phyloP scores from a whole-genome alignment of 1,140 invertebrate genomes.

The Physella acuta region DNA sequence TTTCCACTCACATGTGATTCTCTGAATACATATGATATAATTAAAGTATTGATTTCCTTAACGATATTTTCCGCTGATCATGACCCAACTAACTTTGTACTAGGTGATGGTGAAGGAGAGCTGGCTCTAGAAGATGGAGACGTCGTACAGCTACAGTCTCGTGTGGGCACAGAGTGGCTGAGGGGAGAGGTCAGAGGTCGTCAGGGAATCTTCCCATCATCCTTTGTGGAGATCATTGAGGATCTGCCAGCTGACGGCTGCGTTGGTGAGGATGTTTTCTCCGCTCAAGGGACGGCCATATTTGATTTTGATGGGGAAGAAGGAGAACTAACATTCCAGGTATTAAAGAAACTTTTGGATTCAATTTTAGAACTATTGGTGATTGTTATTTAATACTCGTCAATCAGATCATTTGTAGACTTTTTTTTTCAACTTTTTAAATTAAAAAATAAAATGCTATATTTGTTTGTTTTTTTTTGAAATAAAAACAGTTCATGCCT shows the following conservation, averaged over 20 bases:
- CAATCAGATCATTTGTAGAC: too few relatives aligned
- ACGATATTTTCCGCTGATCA: neutral
- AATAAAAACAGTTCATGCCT: too few relatives aligned
- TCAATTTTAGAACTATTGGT: too few relatives aligned
- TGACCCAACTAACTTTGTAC: too few relatives aligned
- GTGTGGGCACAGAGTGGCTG: slow-evolving; percentile 78
- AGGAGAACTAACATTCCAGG: slow-evolving; percentile 62
- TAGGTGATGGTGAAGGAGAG: slow-evolving; percentile 67
- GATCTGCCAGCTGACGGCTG: slow-evolving; percentile 36
- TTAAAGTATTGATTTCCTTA: neutral
- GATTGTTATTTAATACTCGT: too few relatives aligned
- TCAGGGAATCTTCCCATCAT: slow-evolving; percentile 78
- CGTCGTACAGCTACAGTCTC: slow-evolving; percentile 62
- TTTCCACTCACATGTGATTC: neutral
- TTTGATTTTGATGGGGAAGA: slow-evolving; percentile 68
- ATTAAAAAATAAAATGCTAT: too few relatives aligned
- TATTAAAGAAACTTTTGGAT: too few relatives aligned
- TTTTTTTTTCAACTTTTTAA: too few relatives aligned
- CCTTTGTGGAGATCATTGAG: slow-evolving; percentile 69
- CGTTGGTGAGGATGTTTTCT: neutral
- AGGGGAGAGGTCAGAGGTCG: slow-evolving; percentile 72
- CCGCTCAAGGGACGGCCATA: slow-evolving; percentile 54
- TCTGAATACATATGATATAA: neutral
- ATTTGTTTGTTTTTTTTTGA: too few relatives aligned
- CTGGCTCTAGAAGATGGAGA: slow-evolving; percentile 68